Evolutionary conservation across 1,140 invertebrate species (phyloP), one percentile per base, ranked within the genome.

Genomic region (Atta colombica): DNA sequence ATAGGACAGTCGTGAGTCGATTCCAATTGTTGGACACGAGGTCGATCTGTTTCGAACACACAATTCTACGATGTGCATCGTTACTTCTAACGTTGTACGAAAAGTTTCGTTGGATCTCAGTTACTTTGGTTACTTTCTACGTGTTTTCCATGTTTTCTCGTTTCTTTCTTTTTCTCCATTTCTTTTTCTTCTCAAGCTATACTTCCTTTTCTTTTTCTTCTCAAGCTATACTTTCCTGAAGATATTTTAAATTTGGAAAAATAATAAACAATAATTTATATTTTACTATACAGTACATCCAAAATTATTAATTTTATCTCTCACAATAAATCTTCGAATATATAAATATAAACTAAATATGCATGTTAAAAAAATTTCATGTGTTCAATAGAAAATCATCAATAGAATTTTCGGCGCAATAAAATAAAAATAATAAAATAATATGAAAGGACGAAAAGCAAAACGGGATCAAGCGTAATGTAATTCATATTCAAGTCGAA

Each of bases 61-160:
- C 25, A 18, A 51, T 53, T 49, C 10, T 49, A 21, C 77, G 25
- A 78, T n/a, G 77, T 66, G 77, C 45, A 78, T 77, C 60, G 75
- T 80, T 80, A 80, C 77, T 53, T 80, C n/a, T 66, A 80, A 80
- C 18, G n/a, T 45, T 53, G 61, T 63, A 77, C 58, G 35, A 28
- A 68, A 80, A 80, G 77, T 80, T 80, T 80, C 49, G 61, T 68
- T 25, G 28, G 63, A 25, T 80, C 28, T 39, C 61, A 66, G 77
- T 53, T 75, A 60, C 69, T 63, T 65, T 28, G 45, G 39, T 65
- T 85, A 74, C 58, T 75, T 65, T 28, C n/a, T 61, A 21, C 68
- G 45, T 25, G 25, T 25, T 25, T 25, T 53, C 5, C 39, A 77
- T 16, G 25, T 35, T 28, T 25, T 3, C 39, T 53, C n/a, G 7